Evolutionary conservation across 2,888 invertebrate genomes (phyloP).

Genomic region (Diarsia dahlii): DNA sequence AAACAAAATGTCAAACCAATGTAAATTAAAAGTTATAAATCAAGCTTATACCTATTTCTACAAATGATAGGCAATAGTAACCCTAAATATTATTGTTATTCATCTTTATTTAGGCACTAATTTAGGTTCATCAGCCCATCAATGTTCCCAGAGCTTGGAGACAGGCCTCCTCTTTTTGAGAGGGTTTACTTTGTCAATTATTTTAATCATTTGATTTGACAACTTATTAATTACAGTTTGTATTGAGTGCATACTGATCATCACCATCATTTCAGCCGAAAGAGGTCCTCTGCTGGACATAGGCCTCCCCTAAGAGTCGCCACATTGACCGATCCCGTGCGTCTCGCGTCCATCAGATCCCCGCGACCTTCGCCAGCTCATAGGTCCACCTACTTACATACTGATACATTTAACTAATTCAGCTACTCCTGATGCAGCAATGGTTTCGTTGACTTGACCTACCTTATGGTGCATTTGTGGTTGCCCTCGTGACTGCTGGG

Average conservation of each 20-base stretch:
- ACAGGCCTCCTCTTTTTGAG: too few species aligned
- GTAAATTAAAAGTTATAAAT: not conserved
- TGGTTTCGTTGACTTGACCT: not conserved
- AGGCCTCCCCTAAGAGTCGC: too few species aligned
- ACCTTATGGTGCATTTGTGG: slow-evolving; percentile 83
- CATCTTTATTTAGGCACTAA: not conserved
- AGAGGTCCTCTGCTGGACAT: too few species aligned
- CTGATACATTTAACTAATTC: not conserved
- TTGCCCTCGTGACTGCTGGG: slow-evolving; percentile 74
- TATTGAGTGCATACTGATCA: not conserved
- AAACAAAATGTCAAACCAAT: not conserved
- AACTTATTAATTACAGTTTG: not conserved
- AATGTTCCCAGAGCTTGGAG: too few species aligned
- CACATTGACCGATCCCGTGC: too few species aligned
- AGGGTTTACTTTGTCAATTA: not conserved
- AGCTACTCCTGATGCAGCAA: not conserved
- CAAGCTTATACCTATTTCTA: not conserved
- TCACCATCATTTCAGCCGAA: too few species aligned
- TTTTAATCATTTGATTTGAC: not conserved
- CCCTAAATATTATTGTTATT: not conserved
- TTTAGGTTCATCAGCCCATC: too few species aligned
- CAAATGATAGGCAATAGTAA: not conserved
- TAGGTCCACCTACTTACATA: too few species aligned
- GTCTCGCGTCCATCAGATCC: too few species aligned
- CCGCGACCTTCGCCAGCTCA: too few species aligned